These are phyloP conservation scores for Dioctria linearis DNA, from an alignment of 2,888 invertebrate genomes.

Conservation along the genomic window DNA sequence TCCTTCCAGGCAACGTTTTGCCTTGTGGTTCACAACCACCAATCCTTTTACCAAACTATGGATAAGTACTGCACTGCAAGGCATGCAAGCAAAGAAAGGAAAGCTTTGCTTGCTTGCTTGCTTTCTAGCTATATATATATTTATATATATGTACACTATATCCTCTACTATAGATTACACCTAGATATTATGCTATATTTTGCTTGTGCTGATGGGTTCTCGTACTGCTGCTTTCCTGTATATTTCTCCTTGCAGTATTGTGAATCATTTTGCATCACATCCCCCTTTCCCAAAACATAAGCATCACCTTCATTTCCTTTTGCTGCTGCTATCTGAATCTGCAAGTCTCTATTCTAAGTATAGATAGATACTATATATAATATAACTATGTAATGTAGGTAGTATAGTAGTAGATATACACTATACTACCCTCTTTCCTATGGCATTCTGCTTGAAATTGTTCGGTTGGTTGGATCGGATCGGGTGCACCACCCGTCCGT, in stretches of 20 bases:
- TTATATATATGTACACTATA: too few species aligned
- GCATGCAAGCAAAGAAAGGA: not conserved
- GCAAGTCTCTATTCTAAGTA: too few species aligned
- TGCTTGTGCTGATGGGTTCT: too few species aligned
- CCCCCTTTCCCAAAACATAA: conserved; percentile 8
- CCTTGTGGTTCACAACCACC: not conserved
- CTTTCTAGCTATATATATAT: not conserved
- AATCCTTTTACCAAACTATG: not conserved
- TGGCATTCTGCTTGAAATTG: too few species aligned
- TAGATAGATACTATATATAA: too few species aligned
- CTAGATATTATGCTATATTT: too few species aligned
- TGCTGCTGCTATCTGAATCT: not conserved
- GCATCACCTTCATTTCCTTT: conserved; percentile 24
- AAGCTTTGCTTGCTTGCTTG: not conserved
- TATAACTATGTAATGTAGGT: too few species aligned
- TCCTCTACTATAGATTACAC: too few species aligned
- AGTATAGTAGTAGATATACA: too few species aligned
- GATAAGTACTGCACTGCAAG: not conserved
- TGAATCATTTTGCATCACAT: conserved; percentile 33
- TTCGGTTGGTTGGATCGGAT: too few species aligned
- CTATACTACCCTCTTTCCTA: too few species aligned
- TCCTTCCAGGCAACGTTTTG: not conserved
- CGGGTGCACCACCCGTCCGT: not conserved
- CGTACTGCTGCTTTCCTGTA: not conserved
- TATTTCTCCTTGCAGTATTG: conserved; percentile 19